Percentiles rank a stretch among this genome's conserved stretches.
Evolutionary conservation across 1,140 invertebrate species (phyloP).

Genomic region (Camponotus pennsylvanicus): DNA sequence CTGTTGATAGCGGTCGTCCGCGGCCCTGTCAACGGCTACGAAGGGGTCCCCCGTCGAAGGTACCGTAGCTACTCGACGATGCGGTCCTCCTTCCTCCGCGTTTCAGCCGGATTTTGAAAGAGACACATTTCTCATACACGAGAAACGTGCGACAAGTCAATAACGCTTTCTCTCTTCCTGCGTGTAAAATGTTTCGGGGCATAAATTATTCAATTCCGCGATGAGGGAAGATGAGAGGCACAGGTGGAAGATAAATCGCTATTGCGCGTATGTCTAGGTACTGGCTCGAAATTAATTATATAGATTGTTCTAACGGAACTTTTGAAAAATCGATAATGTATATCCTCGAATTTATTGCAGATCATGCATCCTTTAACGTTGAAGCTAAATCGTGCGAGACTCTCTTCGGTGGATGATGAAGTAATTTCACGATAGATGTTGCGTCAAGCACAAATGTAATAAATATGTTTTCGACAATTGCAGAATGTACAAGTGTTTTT

Average conservation of each 20-base stretch:
- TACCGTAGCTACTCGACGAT: constrained; percentile 29
- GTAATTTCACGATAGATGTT: neutral
- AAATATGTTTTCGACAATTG: neutral
- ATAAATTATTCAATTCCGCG: neutral
- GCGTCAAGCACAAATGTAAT: neutral
- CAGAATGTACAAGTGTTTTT: neutral
- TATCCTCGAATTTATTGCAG: neutral
- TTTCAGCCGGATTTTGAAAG: neutral
- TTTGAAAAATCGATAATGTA: no score
- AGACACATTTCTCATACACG: no score
- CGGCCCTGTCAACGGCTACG: constrained; percentile 68
- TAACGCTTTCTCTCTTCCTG: no score
- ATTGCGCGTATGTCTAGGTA: no score
- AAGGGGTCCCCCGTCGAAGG: constrained; percentile 57
- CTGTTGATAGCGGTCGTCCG: constrained; percentile 64
- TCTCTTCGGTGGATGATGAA: neutral
- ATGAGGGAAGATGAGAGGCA: neutral
- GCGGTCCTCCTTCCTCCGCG: constrained; percentile 2
- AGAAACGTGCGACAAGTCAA: no score
- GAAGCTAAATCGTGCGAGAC: neutral
- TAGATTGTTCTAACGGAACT: no score
- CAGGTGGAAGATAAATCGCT: no score
- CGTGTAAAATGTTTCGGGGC: no score
- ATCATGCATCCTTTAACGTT: neutral
- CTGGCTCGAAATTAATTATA: no score